These are phyloP conservation scores for Corythoichthys haematopterus DNA, from an alignment of 2,113 vertebrate species.

Conservation along the genomic window DNA sequence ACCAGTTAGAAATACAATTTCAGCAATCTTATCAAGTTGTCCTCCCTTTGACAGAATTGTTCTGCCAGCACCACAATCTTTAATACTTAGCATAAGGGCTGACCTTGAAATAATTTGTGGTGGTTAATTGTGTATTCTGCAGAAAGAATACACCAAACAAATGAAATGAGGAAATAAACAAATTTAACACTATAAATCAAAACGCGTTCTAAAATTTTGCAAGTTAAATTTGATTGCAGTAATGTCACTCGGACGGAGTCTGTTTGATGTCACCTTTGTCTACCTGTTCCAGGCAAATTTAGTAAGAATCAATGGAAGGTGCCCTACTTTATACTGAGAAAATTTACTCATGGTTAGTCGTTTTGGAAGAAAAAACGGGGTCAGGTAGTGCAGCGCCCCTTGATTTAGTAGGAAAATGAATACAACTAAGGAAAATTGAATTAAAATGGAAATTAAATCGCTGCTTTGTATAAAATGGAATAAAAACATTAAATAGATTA, in stretches of 20 bases:
- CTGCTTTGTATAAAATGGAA: too few species aligned
- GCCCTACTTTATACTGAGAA: background rate
- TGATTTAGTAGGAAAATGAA: too few species aligned
- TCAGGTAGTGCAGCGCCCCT: background rate
- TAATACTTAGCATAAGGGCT: background rate
- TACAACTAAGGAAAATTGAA: too few species aligned
- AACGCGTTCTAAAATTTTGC: background rate
- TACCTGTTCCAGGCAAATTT: background rate
- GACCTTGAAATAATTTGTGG: conserved; percentile 19
- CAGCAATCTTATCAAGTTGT: background rate
- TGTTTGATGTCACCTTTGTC: background rate
- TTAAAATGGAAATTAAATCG: too few species aligned
- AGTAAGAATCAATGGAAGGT: background rate
- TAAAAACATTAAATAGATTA: background rate
- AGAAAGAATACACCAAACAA: background rate
- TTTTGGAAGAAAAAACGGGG: background rate
- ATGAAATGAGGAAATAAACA: background rate
- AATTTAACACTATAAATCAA: background rate
- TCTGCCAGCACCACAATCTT: background rate
- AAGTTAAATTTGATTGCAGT: background rate
- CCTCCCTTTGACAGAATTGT: background rate
- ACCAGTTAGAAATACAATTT: background rate
- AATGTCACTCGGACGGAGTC: background rate
- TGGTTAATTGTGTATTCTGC: conserved; percentile 36
- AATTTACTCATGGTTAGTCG: background rate